A percentile compares a stretch with the other conserved stretches of the same genome.
Evolutionary conservation across 2,113 vertebrate genomes (phyloP).

Genomic region (Eidolon helvum): DNA sequence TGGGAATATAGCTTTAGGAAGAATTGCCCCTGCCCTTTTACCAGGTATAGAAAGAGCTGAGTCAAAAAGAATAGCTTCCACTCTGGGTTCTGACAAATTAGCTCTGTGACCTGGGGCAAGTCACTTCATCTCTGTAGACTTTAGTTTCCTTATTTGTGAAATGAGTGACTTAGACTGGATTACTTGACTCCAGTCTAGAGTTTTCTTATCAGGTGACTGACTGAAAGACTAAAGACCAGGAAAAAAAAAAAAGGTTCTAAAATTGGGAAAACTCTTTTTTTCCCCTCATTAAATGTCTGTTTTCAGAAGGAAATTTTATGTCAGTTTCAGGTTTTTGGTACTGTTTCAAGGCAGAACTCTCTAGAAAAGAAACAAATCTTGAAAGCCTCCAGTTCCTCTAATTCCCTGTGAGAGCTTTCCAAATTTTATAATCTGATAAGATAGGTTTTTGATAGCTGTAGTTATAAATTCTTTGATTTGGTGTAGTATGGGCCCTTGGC

Average conservation of each 20-base stretch:
- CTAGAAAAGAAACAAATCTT: background rate
- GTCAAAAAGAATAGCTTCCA: background rate
- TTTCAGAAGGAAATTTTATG: background rate
- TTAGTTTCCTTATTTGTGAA: background rate
- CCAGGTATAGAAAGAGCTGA: background rate
- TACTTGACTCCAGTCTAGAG: background rate
- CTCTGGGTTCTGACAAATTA: background rate
- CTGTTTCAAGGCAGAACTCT: background rate
- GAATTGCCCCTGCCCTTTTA: background rate
- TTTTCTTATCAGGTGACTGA: background rate
- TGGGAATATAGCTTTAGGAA: background rate
- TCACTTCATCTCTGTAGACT: background rate
- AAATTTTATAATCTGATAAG: background rate
- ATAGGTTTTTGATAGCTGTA: background rate
- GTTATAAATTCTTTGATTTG: background rate
- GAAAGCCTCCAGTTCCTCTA: background rate
- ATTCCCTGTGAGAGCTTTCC: background rate
- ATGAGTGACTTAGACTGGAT: background rate
- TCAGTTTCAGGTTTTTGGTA: background rate
- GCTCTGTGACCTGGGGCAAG: background rate
- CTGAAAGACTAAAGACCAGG: background rate
- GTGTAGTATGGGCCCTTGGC: background rate
- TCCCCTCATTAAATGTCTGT: background rate
- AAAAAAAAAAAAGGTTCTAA: background rate
- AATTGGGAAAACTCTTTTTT: background rate